Base-by-base conservation (phyloP, 2,113 vertebrate species). In the Cyphomyrus plagiostoma region DNA sequence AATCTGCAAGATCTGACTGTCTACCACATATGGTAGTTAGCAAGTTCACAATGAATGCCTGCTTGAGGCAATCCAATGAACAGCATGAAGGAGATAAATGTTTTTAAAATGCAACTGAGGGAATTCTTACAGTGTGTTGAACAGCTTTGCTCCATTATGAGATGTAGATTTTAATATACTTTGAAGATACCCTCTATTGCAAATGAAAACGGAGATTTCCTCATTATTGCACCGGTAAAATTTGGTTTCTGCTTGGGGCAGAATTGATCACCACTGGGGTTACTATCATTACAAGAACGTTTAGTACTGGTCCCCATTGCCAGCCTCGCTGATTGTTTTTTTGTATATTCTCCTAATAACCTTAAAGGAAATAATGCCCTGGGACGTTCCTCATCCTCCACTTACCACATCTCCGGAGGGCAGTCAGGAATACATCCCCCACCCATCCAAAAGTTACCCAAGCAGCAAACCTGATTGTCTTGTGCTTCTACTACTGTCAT, bases 261-360 rank as follows among this genome's bases (percentile, higher is more conserved):
- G 97, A 97, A 98, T 97, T 97, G 97, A 98, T 96, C 97, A 97
- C 96, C 96, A 96, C 93, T 95, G 95, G 96, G 96, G 95, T 96
- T 96, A 96, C 96, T 90, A 97, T 90, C 94, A 95, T 96, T 96
- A 96, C 97, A 96, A 97, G 96, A 96, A 95, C 96, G 95, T 97
- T 98, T 98, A 98, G 95, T 93, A 92, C 93, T 88, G 94, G 95
- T 98, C 97, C 97, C 97, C 92, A 93, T 95, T 96, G 98, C 97
- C 96, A 97, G 94, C 92, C 91, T 90, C 90, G 92, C 96, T 96
- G 96, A 95, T 96, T 35, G 35, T 35, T 35, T 35, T 35, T 1
- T 35, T 35, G 35, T 35, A 35, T 35, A 35, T 35, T 94, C 95
- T 95, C 93, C 94, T 93, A 95, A 95, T 97, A 98, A 98, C 97